phyloP scores from a whole-genome alignment of 2,113 vertebrate species.

The Albula goreensis region DNA sequence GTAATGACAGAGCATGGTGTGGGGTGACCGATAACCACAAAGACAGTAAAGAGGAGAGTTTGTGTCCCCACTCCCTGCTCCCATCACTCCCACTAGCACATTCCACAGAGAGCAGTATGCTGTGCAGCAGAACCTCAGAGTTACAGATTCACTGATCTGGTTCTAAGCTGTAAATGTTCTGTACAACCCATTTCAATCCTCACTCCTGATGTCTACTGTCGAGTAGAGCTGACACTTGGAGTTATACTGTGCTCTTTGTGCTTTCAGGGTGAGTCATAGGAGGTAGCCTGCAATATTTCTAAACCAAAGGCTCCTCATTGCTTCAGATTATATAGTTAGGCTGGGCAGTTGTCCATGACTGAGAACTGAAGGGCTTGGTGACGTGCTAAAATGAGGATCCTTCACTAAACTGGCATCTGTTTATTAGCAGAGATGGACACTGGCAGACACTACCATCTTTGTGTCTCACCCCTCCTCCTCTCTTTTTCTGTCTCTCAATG shows the following conservation, averaged over 20 bases:
- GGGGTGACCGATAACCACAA: slow-evolving; percentile 11
- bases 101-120: background rate
- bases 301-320: background rate
- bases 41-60: background rate
- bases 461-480: background rate
- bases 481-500: background rate
- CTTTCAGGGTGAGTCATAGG: background rate
- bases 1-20: slow-evolving; percentile 8
- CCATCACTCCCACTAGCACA: background rate
- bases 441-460: background rate
- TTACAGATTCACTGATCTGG: too few relatives aligned
- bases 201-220: too few relatives aligned
- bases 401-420: background rate
- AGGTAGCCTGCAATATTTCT: background rate
- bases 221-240: too few relatives aligned
- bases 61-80: background rate
- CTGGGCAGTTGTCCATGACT: background rate
- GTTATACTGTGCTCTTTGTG: too few relatives aligned
- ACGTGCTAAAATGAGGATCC: background rate
- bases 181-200: too few relatives aligned
- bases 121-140: too few relatives aligned
- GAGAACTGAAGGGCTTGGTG: background rate
- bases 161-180: too few relatives aligned
- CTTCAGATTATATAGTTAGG: background rate
- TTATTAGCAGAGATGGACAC: background rate